Evolutionary conservation across 2,888 invertebrate genomes (phyloP), one percentile per base, ranked within the genome.

Genomic region (Operophtera brumata): DNA sequence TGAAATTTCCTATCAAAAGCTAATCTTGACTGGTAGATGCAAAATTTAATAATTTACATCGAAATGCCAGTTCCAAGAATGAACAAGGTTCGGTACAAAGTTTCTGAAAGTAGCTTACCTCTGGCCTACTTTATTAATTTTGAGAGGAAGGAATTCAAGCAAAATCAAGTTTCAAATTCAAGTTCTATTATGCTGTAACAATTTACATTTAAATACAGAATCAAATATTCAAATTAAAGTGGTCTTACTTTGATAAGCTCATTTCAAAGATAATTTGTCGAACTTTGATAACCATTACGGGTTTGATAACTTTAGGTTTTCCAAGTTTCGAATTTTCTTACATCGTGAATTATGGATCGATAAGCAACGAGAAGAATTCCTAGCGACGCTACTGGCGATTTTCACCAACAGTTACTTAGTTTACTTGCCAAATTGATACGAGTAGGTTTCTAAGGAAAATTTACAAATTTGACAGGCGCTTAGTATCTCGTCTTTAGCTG

Each of bases 81-180:
- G 5, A 26, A 12, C 26, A 14, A 26, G 9, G 26, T 7, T 41
- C n/a, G 3, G n/a, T 11, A 41, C 28, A 7, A 41, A 12, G 26
- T 41, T 41, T 26, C 28, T 41, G 25, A 41, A 50, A 48, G 41
- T 43, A 41, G 48, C 43, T 40, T 34, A 58, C 51, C 39, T 46
- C 48, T 28, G 35, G 10, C 44, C 43, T 41, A 46, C 45, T 50
- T 58, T 54, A 47, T 53, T 41, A 53, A 59, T 53, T 56, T 59
- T 50, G 40, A 50, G 44, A 47, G 25, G 20, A 3, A n/a, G 46
- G 52, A 55, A 55, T 53, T 54, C 54, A 51, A 45, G 47, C 34
- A 34, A 34, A 34, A 47, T 47, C 42, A 41, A 48, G 41, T 51
- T 37, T 37, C 28, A 58, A 58, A 50, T 45, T 37, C 14, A 51